Conservation (phyloP, 1,140 invertebrate species). For the Bombus difficillimus region DNA sequence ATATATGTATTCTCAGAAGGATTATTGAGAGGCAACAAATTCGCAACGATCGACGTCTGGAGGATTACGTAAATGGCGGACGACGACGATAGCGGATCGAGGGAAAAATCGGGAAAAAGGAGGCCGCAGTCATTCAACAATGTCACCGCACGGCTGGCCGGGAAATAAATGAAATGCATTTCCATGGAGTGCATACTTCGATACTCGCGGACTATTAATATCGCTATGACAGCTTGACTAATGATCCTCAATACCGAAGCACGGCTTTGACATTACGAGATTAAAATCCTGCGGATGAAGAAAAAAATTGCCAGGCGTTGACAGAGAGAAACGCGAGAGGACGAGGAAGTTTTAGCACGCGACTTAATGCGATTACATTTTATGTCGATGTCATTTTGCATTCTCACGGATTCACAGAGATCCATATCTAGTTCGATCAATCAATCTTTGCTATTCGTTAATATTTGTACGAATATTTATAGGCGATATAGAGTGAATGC, state of each 20-base stretch:
- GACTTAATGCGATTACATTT: slow-evolving; percentile 28
- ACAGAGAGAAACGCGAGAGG: slow-evolving; percentile 48
- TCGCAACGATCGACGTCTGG: slow-evolving; percentile 18
- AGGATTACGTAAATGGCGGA: slow-evolving; percentile 44
- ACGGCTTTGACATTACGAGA: slow-evolving; percentile 81
- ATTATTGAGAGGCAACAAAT: slow-evolving; percentile 24
- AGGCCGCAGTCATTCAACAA: slow-evolving; percentile 80
- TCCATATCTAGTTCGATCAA: background rate
- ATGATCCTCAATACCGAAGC: slow-evolving; percentile 78
- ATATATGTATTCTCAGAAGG: background rate
- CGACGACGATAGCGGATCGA: slow-evolving; percentile 13
- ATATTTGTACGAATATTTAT: background rate
- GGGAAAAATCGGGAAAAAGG: slow-evolving; percentile 66
- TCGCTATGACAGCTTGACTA: slow-evolving; percentile 81
- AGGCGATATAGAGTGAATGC: background rate
- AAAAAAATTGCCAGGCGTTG: slow-evolving; percentile 50
- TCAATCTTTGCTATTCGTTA: background rate
- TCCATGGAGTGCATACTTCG: slow-evolving; percentile 80
- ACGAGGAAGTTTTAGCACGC: slow-evolving; percentile 42
- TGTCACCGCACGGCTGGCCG: slow-evolving; percentile 71
- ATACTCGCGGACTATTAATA: slow-evolving; percentile 81
- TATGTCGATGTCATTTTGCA: background rate
- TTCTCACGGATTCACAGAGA: background rate
- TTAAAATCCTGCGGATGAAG: slow-evolving; percentile 77
- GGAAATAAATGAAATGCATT: slow-evolving; percentile 82